Percentiles rank a stretch among this genome's conserved stretches.
Evolutionary conservation across 2,797 vertebrate genomes (phyloP).

Genomic region (Eleutherodactylus coqui): DNA sequence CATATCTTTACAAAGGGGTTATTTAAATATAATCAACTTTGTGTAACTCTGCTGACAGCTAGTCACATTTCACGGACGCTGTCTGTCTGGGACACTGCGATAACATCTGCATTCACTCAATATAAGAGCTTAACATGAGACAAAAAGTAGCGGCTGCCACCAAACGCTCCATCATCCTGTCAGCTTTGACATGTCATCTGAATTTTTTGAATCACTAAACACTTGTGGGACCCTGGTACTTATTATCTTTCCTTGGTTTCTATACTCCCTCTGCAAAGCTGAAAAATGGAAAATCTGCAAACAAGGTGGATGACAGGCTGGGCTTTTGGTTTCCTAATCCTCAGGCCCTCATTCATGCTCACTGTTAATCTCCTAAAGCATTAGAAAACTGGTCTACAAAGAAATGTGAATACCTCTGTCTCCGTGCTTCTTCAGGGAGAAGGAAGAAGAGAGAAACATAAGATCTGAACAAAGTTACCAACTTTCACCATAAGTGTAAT

Average conservation of each 20-base stretch:
- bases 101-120: conserved; percentile 98
- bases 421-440: conserved; percentile 77
- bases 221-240: conserved; percentile 84
- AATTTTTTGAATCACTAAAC: conserved; percentile 86
- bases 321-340: conserved; percentile 91
- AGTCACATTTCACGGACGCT: conserved; percentile 83
- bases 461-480: conserved; percentile 71
- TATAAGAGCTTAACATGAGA: conserved; percentile 86
- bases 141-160: conserved; percentile 81
- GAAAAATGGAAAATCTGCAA: conserved; percentile 83
- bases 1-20: conserved; percentile 72
- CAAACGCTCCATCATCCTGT: conserved; percentile 80
- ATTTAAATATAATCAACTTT: conserved; percentile 81
- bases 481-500: conserved; percentile 72
- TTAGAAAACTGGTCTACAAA: conserved; percentile 87
- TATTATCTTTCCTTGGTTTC: conserved; percentile 81
- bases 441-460: conserved; percentile 82
- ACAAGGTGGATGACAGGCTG: conserved; percentile 79
- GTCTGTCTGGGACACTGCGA: conserved; percentile 85
- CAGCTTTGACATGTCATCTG: conserved; percentile 84
- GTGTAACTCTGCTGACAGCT: conserved; percentile 84
- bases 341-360: conserved; percentile 92
- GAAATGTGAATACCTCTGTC: conserved; percentile 81
- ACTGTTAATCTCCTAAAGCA: conserved; percentile 95
- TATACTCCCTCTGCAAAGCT: conserved; percentile 74